These are phyloP conservation scores for Thelaira solivaga DNA, from an alignment of 2,888 invertebrate species.

Conservation along the genomic window DNA sequence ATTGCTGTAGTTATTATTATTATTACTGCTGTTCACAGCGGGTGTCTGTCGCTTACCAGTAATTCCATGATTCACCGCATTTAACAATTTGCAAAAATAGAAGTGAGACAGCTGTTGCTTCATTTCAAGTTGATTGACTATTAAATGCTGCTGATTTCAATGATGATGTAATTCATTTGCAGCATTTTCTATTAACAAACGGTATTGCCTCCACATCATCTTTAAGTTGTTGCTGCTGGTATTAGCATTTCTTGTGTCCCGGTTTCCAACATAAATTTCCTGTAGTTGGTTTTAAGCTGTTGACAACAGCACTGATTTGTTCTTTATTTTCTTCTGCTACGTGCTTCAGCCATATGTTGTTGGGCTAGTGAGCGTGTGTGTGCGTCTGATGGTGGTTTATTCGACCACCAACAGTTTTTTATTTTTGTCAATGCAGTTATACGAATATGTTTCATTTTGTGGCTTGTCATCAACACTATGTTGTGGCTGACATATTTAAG, in stretches of 20 bases:
- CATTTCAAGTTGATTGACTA: slow-evolving; percentile 55
- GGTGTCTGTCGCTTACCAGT: slow-evolving; percentile 65
- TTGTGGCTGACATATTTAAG: neutral
- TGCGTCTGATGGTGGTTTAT: neutral
- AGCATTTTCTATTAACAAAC: slow-evolving; percentile 38
- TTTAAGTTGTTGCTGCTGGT: neutral
- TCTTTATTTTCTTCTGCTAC: too few species aligned
- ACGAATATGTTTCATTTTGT: neutral
- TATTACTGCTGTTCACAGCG: slow-evolving; percentile 29
- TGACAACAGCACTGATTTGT: neutral
- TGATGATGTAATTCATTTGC: slow-evolving; percentile 55
- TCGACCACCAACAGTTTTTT: slow-evolving; percentile 5
- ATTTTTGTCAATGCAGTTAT: too few species aligned
- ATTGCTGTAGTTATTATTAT: slow-evolving; percentile 41
- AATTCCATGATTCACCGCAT: slow-evolving; percentile 65
- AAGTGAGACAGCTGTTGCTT: slow-evolving; percentile 55
- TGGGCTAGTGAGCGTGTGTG: too few species aligned
- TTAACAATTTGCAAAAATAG: slow-evolving; percentile 54
- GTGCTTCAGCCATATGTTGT: too few species aligned
- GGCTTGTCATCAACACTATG: slow-evolving; percentile 10
- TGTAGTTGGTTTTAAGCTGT: slow-evolving; percentile 21
- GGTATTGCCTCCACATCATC: neutral
- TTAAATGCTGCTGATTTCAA: slow-evolving; percentile 37
- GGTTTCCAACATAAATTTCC: neutral
- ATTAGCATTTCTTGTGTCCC: neutral